These are phyloP conservation scores for Drosophila hawaiiensis DNA, from an alignment of 2,888 invertebrate species.

Conservation along the genomic window DNA sequence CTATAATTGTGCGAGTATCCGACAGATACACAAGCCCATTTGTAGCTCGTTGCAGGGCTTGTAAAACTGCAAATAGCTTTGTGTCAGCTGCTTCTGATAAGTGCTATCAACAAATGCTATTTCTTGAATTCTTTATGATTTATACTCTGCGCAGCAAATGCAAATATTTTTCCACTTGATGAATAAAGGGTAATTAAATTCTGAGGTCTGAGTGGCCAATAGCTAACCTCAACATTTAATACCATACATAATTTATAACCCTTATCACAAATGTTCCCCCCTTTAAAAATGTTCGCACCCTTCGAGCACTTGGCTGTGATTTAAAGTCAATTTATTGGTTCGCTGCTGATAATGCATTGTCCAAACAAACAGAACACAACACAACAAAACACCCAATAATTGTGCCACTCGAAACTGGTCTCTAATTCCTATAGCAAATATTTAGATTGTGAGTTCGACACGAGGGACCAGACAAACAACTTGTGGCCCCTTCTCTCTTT, in stretches of 20 bases:
- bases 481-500: neutral
- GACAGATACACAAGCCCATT: neutral
- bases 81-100: conserved; percentile 22
- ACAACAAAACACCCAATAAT: conserved; percentile 1
- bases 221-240: conserved; percentile 24
- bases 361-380: conserved; percentile 33
- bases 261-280: conserved; percentile 17
- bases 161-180: conserved; percentile 9
- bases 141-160: neutral
- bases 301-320: conserved; percentile 31
- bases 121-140: conserved; percentile 1
- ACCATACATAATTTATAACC: conserved; percentile 32
- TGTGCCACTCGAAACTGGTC: conserved; percentile 27
- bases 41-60: conserved; percentile 18
- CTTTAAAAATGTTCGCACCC: no score
- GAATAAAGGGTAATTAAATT: conserved; percentile 29
- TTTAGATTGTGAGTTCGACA: conserved; percentile 53
- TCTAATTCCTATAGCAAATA: conserved; percentile 69
- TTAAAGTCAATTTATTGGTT: conserved; percentile 59
- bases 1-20: conserved; percentile 13
- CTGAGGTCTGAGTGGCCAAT: conserved; percentile 5
- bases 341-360: conserved; percentile 48
- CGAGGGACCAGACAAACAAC: conserved; percentile 31
- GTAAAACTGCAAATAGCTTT: conserved; percentile 24
- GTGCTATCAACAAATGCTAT: conserved; percentile 23